Percentiles rank a stretch among this genome's conserved stretches.
These are phyloP conservation scores for Melanchra persicariae DNA, from an alignment of 2,888 invertebrate species.

Conservation along the genomic window DNA sequence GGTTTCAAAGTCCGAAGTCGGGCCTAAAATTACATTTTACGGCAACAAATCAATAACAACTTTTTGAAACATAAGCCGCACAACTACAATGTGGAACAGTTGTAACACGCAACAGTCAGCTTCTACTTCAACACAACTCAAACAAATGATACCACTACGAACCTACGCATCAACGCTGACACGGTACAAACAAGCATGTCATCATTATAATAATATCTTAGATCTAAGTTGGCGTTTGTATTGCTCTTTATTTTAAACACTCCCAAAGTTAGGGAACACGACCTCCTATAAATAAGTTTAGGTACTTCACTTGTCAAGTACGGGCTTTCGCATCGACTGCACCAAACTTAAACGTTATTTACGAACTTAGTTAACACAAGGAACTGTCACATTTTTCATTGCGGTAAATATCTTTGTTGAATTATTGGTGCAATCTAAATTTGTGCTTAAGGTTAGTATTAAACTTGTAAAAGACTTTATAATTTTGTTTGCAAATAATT, in stretches of 20 bases:
- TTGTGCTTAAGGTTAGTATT: slow-evolving; percentile 42
- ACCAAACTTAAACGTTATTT: slow-evolving; percentile 65
- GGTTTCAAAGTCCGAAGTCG: slow-evolving; percentile 86
- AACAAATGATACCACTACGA: slow-evolving; percentile 68
- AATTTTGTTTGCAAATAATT: slow-evolving; percentile 51
- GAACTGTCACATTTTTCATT: slow-evolving; percentile 60
- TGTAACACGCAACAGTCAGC: slow-evolving; percentile 75
- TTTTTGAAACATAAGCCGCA: slow-evolving; percentile 74
- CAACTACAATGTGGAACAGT: slow-evolving; percentile 71
- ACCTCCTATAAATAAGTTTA: slow-evolving; percentile 63
- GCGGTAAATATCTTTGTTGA: slow-evolving; percentile 46
- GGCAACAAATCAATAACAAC: slow-evolving; percentile 82
- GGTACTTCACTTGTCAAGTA: slow-evolving; percentile 61
- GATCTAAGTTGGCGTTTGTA: slow-evolving; percentile 87
- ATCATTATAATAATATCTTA: slow-evolving; percentile 76
- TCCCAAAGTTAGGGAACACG: slow-evolving; percentile 60
- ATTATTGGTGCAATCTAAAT: slow-evolving; percentile 58
- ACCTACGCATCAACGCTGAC: slow-evolving; percentile 72
- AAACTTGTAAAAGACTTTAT: slow-evolving; percentile 29
- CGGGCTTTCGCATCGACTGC: slow-evolving; percentile 63
- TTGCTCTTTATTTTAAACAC: slow-evolving; percentile 81
- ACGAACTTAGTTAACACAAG: slow-evolving; percentile 60
- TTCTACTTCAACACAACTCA: slow-evolving; percentile 72
- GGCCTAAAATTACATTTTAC: slow-evolving; percentile 86
- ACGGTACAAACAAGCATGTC: slow-evolving; percentile 77